These are phyloP conservation scores for Passer domesticus DNA, from an alignment of 2,113 vertebrate genomes.

Conservation along the genomic window DNA sequence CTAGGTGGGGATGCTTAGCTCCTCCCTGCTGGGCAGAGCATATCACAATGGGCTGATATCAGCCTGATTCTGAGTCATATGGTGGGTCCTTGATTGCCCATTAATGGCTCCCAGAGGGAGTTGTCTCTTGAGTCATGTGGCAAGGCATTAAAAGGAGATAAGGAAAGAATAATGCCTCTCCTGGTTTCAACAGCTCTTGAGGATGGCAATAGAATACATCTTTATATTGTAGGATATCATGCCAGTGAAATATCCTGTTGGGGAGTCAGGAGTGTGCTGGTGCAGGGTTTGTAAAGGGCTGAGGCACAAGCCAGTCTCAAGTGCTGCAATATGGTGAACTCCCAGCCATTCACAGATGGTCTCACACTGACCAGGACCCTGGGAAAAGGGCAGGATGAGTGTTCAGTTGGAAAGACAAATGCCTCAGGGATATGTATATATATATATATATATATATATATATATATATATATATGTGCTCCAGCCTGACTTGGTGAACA, in stretches of 20 bases:
- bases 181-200: too few relatives aligned
- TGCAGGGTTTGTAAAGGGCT: background rate
- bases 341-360: rapidly evolving
- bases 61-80: background rate
- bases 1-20: too few relatives aligned
- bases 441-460: background rate
- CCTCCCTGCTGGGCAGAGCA: too few relatives aligned
- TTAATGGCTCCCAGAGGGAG: too few relatives aligned
- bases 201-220: too few relatives aligned
- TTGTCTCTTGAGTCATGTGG: too few relatives aligned
- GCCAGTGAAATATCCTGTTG: background rate
- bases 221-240: background rate
- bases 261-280: background rate
- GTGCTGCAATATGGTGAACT: background rate
- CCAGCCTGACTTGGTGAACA: background rate
- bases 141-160: too few relatives aligned
- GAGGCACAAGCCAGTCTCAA: background rate
- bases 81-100: too few relatives aligned
- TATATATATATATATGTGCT: background rate
- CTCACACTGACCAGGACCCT: background rate
- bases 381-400: background rate
- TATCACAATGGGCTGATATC: background rate
- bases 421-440: background rate
- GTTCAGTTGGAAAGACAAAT: background rate
- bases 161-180: too few relatives aligned